phyloP scores from a whole-genome alignment of 1,140 invertebrate genomes.

The Caenorhabditis inopinata region DNA sequence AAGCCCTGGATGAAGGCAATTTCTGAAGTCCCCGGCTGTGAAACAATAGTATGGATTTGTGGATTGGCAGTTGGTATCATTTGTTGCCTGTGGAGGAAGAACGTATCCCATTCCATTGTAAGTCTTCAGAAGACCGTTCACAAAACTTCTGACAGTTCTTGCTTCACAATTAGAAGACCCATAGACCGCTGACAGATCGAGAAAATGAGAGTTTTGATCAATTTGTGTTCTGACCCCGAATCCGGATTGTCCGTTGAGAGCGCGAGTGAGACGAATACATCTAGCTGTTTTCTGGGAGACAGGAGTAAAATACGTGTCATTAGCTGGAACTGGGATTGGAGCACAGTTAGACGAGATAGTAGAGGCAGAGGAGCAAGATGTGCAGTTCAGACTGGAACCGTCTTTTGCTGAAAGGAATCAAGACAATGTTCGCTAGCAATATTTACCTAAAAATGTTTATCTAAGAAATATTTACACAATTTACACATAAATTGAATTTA shows the following conservation, averaged over 20 bases:
- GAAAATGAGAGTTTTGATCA: conserved; percentile 45
- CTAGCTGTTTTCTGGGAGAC: neutral
- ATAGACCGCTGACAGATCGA: conserved; percentile 41
- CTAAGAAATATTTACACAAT: too few relatives aligned
- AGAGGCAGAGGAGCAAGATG: conserved; percentile 24
- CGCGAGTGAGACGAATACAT: conserved; percentile 41
- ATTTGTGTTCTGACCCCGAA: conserved; percentile 40
- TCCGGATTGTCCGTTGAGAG: conserved; percentile 42
- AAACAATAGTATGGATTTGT: conserved; percentile 36
- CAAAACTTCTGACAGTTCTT: neutral
- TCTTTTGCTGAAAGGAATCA: conserved; percentile 39
- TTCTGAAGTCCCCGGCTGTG: conserved; percentile 41
- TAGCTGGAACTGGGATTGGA: conserved; percentile 31
- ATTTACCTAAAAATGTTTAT: too few relatives aligned
- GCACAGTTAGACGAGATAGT: conserved; percentile 35
- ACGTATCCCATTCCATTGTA: conserved; percentile 1
- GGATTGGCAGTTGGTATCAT: conserved; percentile 46
- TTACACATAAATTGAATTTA: too few relatives aligned
- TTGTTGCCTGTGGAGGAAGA: conserved; percentile 39
- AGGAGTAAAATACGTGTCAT: conserved; percentile 32
- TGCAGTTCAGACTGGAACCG: conserved; percentile 39
- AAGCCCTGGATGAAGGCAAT: conserved; percentile 44
- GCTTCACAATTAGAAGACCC: conserved; percentile 38
- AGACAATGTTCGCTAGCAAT: too few relatives aligned
- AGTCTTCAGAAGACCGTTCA: neutral